A percentile compares a stretch with the other conserved stretches of the same genome.
phyloP scores from a whole-genome alignment of 92 coral and sea anemone species.

The Actinernus sp. region DNA sequence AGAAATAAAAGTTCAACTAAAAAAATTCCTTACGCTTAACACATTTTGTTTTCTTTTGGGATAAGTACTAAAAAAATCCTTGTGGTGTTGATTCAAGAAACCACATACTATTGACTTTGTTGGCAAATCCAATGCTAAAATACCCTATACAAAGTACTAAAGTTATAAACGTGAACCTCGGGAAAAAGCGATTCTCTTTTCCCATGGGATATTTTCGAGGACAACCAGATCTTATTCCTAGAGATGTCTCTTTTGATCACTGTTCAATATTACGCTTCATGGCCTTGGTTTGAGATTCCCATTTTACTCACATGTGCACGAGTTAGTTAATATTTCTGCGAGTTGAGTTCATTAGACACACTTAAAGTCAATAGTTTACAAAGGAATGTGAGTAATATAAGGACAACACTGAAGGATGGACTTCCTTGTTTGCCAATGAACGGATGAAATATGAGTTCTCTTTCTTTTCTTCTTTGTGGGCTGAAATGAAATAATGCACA shows the following conservation, averaged over 20 bases:
- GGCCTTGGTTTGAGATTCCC: background rate
- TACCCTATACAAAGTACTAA: too few species aligned
- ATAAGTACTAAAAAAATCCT: too few species aligned
- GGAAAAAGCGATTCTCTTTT: background rate
- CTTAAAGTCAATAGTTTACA: conserved; percentile 29
- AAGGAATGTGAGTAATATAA: conserved; percentile 37
- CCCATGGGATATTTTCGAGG: conserved; percentile 21
- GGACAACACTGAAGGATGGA: background rate
- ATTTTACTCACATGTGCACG: background rate
- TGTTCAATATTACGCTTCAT: background rate
- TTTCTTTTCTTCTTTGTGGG: conserved; percentile 32
- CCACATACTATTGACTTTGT: too few species aligned
- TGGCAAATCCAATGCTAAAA: too few species aligned
- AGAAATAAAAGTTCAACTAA: too few species aligned
- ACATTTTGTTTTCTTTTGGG: too few species aligned
- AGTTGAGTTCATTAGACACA: conserved; percentile 33
- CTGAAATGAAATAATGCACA: conserved; percentile 20
- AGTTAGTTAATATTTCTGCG: conserved; percentile 6
- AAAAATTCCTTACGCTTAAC: too few species aligned
- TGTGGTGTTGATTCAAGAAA: too few species aligned
- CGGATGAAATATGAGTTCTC: conserved; percentile 39
- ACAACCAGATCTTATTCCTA: conserved; percentile 14
- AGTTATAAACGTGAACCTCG: conserved; percentile 2
- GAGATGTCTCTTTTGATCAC: conserved; percentile 21
- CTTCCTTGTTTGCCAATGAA: conserved; percentile 39